Percentiles rank a stretch among this genome's conserved stretches.
These are phyloP conservation scores for Lethenteron camtschaticum DNA, from an alignment of 2,113 vertebrate species.

Conservation along the genomic window DNA sequence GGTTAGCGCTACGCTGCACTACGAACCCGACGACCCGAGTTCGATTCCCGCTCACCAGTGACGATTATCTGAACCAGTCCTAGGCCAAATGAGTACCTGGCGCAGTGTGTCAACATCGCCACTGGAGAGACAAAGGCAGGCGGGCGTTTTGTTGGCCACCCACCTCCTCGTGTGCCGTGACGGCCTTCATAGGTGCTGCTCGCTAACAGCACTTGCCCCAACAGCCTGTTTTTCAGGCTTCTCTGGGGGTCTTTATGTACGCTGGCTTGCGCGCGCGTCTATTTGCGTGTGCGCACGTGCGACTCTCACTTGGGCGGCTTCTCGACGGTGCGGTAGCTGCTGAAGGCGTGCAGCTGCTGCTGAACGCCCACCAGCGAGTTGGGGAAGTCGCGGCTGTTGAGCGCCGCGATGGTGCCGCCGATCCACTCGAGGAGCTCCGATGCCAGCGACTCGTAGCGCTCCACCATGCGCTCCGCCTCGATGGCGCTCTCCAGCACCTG, in stretches of 20 bases:
- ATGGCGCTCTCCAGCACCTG: slow-evolving; percentile 75
- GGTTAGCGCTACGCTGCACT: too few species aligned
- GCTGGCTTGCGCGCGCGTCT: neutral
- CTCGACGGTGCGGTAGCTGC: slow-evolving; percentile 73
- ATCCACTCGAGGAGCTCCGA: slow-evolving; percentile 71
- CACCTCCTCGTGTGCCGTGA: neutral
- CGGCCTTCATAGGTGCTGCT: neutral
- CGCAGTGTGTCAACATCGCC: too few species aligned
- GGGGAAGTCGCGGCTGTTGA: slow-evolving; percentile 81
- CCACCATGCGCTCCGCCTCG: slow-evolving; percentile 45
- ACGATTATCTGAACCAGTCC: too few species aligned
- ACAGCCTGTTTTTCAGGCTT: neutral
- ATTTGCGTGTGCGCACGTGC: neutral
- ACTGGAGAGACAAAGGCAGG: neutral
- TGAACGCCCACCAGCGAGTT: slow-evolving; percentile 72
- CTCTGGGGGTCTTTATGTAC: neutral
- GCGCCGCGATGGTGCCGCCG: slow-evolving; percentile 49
- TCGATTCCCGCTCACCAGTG: too few species aligned
- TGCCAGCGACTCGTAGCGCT: slow-evolving; percentile 48
- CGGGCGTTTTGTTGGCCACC: neutral
- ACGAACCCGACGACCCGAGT: too few species aligned
- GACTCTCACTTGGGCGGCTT: slow-evolving; percentile 62
- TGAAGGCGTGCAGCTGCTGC: slow-evolving; percentile 83
- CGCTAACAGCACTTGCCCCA: neutral
- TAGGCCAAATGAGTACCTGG: too few species aligned